Base-by-base conservation (phyloP, 2,888 invertebrate species). In the Acrocyrtus sp. region DNA sequence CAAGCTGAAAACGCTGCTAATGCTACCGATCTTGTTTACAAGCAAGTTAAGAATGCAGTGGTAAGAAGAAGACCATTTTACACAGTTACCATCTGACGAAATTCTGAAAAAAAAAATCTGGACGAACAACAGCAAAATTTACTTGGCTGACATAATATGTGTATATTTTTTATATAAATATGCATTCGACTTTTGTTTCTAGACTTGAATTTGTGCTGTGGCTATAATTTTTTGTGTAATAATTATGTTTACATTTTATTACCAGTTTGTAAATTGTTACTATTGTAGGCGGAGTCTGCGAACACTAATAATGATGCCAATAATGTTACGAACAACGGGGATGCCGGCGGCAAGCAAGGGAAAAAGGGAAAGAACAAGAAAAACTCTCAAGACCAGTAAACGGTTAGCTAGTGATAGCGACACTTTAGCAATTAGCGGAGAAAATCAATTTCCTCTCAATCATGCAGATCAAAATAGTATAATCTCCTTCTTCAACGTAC, bases 11-110 rank as follows among this genome's bases (percentile, higher is more conserved):
- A 66, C 21, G 76, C 73, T 21, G 67, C 70, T 19, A 41, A 61
- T 43, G 76, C 69, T 21, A 57, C 72, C 4, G 75, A 76, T 45
- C 27, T 43, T 17, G 75, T 78, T 5, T 63, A 67, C 61, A 75
- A 78, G 26, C 65, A 74, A 60, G 74, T 74, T 47, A 74, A 67
- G 41, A 75, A 70, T 10, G 72, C 67, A 39, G 41, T 72, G 66
- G 75, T 75, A 75, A 54, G 67, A 66, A 60, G 34, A 3, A 56
- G 29, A 54, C 54, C 65, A 41, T 62, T 62, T 62, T 62, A 62
- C 51, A 62, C 62, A 10, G 24, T 62, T 17, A 51, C 51, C 3
- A 21, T 48, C 5, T 48, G 22, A 48, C n/a, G 3, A 8, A 47
- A n/a, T n/a, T n/a, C n/a, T n/a, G n/a, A n/a, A n/a, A n/a, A n/a